These are phyloP conservation scores for Ptychoptera albimana DNA, from an alignment of 2,888 invertebrate genomes.

Conservation along the genomic window DNA sequence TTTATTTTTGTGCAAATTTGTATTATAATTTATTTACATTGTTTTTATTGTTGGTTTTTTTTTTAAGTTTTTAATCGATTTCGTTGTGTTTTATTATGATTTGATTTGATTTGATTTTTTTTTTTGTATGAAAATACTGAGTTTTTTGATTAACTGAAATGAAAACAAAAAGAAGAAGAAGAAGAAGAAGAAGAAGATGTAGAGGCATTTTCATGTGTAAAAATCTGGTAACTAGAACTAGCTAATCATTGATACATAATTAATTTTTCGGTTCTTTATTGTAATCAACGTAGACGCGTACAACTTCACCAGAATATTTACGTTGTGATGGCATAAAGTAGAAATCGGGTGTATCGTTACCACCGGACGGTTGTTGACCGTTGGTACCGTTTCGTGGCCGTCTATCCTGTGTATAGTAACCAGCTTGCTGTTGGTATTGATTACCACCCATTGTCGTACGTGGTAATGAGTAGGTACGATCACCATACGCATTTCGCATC, in stretches of 20 bases:
- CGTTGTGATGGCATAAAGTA: conserved; percentile 92
- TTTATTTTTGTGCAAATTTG: no score
- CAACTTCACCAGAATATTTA: conserved; percentile 83
- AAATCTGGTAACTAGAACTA: neutral
- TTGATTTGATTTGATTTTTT: no score
- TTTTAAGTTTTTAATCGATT: no score
- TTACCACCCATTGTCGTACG: conserved; percentile 39
- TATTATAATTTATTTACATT: no score
- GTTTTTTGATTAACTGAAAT: no score
- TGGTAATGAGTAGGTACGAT: conserved; percentile 60
- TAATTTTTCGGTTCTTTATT: conserved; percentile 48
- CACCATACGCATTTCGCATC: conserved; percentile 25
- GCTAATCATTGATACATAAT: neutral
- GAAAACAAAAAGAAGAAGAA: no score
- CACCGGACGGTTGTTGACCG: conserved; percentile 31
- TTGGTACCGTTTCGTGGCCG: conserved; percentile 22
- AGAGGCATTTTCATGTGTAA: no score
- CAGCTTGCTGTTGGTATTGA: conserved; percentile 29
- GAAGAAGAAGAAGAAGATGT: no score
- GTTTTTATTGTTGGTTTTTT: no score
- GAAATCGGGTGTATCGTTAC: conserved; percentile 51
- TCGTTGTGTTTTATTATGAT: no score
- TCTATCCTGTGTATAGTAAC: conserved; percentile 38
- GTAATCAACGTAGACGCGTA: conserved; percentile 69
- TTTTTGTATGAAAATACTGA: no score